phyloP scores from a whole-genome alignment of 2,888 invertebrate genomes.

The Slavum lentiscoides region DNA sequence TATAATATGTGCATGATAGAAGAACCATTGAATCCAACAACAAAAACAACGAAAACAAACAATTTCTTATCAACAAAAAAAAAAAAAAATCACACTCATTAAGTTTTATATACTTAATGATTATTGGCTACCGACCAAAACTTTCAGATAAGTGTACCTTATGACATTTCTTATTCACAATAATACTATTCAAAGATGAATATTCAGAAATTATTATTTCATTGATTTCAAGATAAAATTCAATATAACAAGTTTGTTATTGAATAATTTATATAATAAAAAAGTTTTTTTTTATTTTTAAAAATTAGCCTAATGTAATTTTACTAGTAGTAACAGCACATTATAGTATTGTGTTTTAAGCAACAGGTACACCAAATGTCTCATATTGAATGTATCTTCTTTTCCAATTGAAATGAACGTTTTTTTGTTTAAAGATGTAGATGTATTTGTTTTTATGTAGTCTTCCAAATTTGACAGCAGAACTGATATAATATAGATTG shows the following conservation, averaged over 20 bases:
- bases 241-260: slow-evolving; percentile 6
- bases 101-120: slow-evolving; percentile 8
- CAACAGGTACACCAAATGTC: slow-evolving; percentile 45
- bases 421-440: slow-evolving; percentile 43
- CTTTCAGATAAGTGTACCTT: slow-evolving; percentile 26
- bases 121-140: slow-evolving; percentile 8
- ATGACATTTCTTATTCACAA: slow-evolving; percentile 1
- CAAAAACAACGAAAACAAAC: slow-evolving; percentile 35
- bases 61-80: slow-evolving; percentile 1
- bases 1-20: not conserved
- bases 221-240: slow-evolving; percentile 12
- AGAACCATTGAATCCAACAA: slow-evolving; percentile 26
- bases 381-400: slow-evolving; percentile 22
- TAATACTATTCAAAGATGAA: slow-evolving; percentile 25
- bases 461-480: slow-evolving; percentile 1
- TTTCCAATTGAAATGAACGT: not conserved
- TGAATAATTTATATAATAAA: slow-evolving; percentile 9
- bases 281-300: not conserved
- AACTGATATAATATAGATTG: not conserved
- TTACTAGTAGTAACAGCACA: slow-evolving; percentile 17
- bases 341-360: slow-evolving; percentile 23
- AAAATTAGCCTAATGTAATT: slow-evolving; percentile 30
- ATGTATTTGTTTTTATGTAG: not conserved
- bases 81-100: slow-evolving; percentile 7
- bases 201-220: slow-evolving; percentile 8